Evolutionary conservation across 2,113 vertebrate species (phyloP).

Genomic region (Boleophthalmus pectinirostris): DNA sequence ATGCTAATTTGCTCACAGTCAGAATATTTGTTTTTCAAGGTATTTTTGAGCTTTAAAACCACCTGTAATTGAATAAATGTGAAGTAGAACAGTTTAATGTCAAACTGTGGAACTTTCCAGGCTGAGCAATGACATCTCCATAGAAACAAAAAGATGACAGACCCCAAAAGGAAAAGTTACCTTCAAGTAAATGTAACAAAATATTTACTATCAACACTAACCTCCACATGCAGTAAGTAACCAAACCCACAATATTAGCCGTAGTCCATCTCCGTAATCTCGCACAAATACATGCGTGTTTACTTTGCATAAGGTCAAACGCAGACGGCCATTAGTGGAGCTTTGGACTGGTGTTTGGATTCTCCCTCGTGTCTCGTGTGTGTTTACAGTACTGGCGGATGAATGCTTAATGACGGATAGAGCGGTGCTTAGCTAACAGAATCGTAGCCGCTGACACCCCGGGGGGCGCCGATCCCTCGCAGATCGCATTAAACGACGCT

Average conservation of each 20-base stretch:
- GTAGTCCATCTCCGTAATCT: neutral
- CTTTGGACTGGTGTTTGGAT: neutral
- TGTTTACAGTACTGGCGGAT: neutral
- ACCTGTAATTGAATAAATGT: no score
- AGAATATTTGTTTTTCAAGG: no score
- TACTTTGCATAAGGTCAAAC: neutral
- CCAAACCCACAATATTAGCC: neutral
- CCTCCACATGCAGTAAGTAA: neutral
- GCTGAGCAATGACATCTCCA: no score
- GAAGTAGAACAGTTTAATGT: no score
- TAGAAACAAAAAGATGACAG: no score
- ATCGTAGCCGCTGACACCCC: neutral
- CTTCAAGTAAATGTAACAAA: neutral
- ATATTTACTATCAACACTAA: neutral
- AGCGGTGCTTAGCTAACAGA: neutral
- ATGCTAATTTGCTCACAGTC: no score
- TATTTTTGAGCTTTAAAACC: no score
- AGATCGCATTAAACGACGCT: constrained; percentile 16
- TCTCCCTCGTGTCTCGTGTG: neutral
- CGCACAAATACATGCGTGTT: neutral
- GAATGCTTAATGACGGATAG: neutral
- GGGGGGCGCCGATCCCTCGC: neutral
- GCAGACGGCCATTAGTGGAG: neutral
- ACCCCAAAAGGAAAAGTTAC: no score
- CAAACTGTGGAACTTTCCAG: no score